Conservation (phyloP, 2,888 invertebrate genomes). For the Euspilapteryx auroguttella region DNA sequence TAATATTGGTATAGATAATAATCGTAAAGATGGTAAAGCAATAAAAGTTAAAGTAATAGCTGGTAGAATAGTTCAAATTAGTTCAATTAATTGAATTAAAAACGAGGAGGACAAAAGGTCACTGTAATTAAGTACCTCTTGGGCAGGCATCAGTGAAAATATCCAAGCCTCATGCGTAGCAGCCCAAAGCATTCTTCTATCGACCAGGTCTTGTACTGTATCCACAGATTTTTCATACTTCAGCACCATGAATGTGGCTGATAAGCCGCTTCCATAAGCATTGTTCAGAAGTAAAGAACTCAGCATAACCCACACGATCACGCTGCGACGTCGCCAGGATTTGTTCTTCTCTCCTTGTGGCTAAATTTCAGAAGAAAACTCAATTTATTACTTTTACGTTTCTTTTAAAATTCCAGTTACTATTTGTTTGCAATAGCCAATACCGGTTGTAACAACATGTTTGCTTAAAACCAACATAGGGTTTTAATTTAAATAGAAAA, state of each 20-base stretch:
- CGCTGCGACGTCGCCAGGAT: constrained; percentile 11
- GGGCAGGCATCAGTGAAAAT: background rate
- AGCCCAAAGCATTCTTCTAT: constrained; percentile 41
- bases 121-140: background rate
- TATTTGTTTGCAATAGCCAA: too few species aligned
- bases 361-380: too few species aligned
- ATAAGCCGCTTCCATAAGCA: constrained; percentile 58
- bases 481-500: too few species aligned
- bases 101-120: too few species aligned
- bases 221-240: constrained; percentile 52
- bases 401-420: too few species aligned
- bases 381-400: too few species aligned
- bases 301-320: constrained; percentile 24
- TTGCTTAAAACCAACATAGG: too few species aligned
- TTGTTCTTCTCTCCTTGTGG: too few species aligned
- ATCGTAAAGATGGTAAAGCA: constrained; percentile 61
- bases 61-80: constrained; percentile 66
- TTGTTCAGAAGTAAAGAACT: constrained; percentile 51
- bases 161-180: background rate
- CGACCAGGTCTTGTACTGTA: constrained; percentile 46
- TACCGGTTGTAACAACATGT: too few species aligned
- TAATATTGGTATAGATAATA: too few species aligned
- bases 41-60: constrained; percentile 65
- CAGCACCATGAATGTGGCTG: constrained; percentile 60
- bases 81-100: constrained; percentile 65